Percentiles rank a stretch among this genome's conserved stretches.
Evolutionary conservation across 2,888 invertebrate species (phyloP).

Genomic region (Alloplasta piceator): DNA sequence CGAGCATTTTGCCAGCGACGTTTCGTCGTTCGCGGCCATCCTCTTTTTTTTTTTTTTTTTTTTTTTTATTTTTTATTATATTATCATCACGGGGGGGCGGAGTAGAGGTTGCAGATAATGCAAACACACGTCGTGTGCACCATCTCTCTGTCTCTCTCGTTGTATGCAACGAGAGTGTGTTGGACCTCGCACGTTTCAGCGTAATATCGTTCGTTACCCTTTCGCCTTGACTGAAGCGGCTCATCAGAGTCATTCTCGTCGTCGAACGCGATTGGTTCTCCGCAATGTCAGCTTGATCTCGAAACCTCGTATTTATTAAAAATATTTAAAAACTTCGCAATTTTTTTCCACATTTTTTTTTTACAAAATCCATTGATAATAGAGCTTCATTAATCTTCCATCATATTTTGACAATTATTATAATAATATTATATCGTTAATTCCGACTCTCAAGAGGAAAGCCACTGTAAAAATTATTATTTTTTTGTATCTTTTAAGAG

Average conservation of each 20-base stretch:
- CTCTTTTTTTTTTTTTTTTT: not conserved
- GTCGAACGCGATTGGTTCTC: slow-evolving; percentile 8
- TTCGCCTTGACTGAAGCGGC: slow-evolving; percentile 32
- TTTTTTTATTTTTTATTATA: not conserved
- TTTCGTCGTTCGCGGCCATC: slow-evolving; percentile 17
- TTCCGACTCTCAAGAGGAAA: not conserved
- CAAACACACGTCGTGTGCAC: slow-evolving; percentile 34
- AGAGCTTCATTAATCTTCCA: not conserved
- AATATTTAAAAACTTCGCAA: too few relatives aligned
- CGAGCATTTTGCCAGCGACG: slow-evolving; percentile 19
- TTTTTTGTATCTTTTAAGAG: too few relatives aligned
- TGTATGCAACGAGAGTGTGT: slow-evolving; percentile 48
- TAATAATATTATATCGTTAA: not conserved
- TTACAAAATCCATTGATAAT: too few relatives aligned
- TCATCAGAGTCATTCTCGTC: slow-evolving; percentile 37
- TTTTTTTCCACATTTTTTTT: too few relatives aligned
- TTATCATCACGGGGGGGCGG: slow-evolving; percentile 31
- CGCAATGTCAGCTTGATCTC: too few relatives aligned
- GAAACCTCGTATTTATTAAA: too few relatives aligned
- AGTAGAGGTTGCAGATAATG: slow-evolving; percentile 33
- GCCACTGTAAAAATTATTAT: too few relatives aligned
- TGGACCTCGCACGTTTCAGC: slow-evolving; percentile 42
- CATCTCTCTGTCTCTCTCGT: slow-evolving; percentile 24
- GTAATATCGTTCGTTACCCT: slow-evolving; percentile 68
- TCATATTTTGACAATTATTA: not conserved